Percentiles rank a stretch among this genome's conserved stretches.
phyloP scores from a whole-genome alignment of 2,888 invertebrate species.

The Leuctra nigra region DNA sequence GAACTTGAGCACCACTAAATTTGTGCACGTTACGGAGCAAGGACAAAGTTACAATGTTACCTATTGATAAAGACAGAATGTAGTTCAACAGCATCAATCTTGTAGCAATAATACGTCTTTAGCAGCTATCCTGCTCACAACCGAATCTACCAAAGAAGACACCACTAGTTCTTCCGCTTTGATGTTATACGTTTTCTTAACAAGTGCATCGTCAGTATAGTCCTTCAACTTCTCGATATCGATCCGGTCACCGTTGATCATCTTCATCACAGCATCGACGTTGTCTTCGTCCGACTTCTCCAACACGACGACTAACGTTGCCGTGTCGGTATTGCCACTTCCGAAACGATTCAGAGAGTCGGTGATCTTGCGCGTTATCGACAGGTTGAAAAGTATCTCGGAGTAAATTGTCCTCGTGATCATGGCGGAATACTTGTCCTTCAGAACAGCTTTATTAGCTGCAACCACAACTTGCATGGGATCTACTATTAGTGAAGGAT shows the following conservation, averaged over 20 bases:
- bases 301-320: conserved; percentile 44
- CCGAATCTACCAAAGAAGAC: conserved; percentile 47
- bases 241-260: conserved; percentile 49
- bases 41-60: too few relatives aligned
- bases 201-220: conserved; percentile 44
- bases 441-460: conserved; percentile 56
- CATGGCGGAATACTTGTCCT: conserved; percentile 44
- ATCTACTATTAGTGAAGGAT: conserved; percentile 53
- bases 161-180: conserved; percentile 43
- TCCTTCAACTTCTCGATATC: conserved; percentile 44
- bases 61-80: too few relatives aligned
- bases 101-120: conserved; percentile 45
- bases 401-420: conserved; percentile 56
- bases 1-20: too few relatives aligned
- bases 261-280: conserved; percentile 39
- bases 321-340: conserved; percentile 44
- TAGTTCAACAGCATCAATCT: too few relatives aligned
- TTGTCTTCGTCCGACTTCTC: conserved; percentile 35
- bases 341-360: conserved; percentile 61
- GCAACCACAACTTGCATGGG: conserved; percentile 57
- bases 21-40: too few relatives aligned
- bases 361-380: conserved; percentile 60
- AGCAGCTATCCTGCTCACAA: conserved; percentile 60
- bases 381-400: conserved; percentile 62
- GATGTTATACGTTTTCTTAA: conserved; percentile 57